Percentiles rank a stretch among this genome's conserved stretches.
phyloP scores from a whole-genome alignment of 53 echinoderm and acorn worm species.

The Crossaster papposus region DNA sequence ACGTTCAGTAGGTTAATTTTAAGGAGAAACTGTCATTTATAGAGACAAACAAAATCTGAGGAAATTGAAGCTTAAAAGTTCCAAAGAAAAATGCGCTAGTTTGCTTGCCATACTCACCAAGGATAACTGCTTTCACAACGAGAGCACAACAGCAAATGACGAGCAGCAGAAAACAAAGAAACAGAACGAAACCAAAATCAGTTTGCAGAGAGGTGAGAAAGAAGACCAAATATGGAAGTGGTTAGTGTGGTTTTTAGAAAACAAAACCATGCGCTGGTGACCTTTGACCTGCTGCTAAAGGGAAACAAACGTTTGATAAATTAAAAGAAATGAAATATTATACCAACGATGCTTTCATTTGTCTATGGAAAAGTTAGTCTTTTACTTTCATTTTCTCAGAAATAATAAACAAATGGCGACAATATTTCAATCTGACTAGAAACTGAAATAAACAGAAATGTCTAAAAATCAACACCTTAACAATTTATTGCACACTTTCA shows the following conservation, averaged over 20 bases:
- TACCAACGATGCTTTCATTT: background rate
- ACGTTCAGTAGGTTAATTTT: background rate
- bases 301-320: background rate
- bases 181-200: conserved; percentile 48
- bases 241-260: background rate
- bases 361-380: background rate
- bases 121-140: background rate
- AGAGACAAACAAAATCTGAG: background rate
- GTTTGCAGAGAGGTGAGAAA: background rate
- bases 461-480: background rate
- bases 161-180: background rate
- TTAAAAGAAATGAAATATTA: background rate
- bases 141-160: background rate
- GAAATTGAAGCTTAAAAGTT: background rate
- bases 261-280: background rate
- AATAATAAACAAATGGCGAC: background rate
- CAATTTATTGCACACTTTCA: background rate
- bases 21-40: background rate
- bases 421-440: background rate
- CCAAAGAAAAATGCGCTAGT: background rate
- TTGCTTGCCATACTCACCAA: conserved; percentile 24
- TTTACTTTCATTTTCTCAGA: background rate
- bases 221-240: conserved; percentile 14
- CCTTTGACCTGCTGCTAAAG: background rate
- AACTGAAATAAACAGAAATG: background rate